These are phyloP conservation scores for Crocidura indochinensis DNA, from an alignment of 2,797 vertebrate genomes.

Conservation along the genomic window DNA sequence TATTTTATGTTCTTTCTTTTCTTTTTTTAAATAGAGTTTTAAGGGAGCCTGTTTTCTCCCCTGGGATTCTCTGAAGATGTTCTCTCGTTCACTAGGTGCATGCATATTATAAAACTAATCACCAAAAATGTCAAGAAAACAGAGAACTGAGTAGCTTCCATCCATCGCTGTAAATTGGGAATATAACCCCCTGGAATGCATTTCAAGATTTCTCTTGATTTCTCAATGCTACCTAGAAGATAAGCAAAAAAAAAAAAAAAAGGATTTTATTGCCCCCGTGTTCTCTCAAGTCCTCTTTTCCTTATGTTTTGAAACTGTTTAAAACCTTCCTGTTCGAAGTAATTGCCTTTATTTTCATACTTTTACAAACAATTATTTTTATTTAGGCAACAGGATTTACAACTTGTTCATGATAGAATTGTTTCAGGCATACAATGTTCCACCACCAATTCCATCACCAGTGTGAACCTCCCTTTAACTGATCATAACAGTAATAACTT, in stretches of 20 bases:
- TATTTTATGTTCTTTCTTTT: constrained; percentile 68
- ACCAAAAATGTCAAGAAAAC: constrained; percentile 45
- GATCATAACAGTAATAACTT: constrained; percentile 37
- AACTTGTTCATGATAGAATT: no score
- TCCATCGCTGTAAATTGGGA: constrained; percentile 32
- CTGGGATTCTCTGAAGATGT: constrained; percentile 38
- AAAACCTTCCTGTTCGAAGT: constrained; percentile 21
- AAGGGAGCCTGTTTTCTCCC: constrained; percentile 57
- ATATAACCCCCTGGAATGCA: constrained; percentile 10
- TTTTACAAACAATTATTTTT: no score
- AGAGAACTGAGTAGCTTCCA: constrained; percentile 42
- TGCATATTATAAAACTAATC: constrained; percentile 40
- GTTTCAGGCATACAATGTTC: no score
- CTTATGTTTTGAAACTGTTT: constrained; percentile 21
- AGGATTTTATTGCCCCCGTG: background rate
- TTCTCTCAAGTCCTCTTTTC: constrained; percentile 5
- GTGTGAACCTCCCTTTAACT: background rate
- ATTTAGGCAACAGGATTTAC: no score
- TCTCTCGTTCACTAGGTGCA: constrained; percentile 37
- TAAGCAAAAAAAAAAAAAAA: constrained; percentile 52
- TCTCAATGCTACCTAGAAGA: constrained; percentile 10
- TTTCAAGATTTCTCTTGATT: constrained; percentile 36
- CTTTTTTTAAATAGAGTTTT: constrained; percentile 61
- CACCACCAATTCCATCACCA: no score
- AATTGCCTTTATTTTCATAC: constrained; percentile 17